These are phyloP conservation scores for roundworm (Caenorhabditis elegans) DNA, from an alignment of 1,140 invertebrate genomes.

Conservation along the genomic window DNA sequence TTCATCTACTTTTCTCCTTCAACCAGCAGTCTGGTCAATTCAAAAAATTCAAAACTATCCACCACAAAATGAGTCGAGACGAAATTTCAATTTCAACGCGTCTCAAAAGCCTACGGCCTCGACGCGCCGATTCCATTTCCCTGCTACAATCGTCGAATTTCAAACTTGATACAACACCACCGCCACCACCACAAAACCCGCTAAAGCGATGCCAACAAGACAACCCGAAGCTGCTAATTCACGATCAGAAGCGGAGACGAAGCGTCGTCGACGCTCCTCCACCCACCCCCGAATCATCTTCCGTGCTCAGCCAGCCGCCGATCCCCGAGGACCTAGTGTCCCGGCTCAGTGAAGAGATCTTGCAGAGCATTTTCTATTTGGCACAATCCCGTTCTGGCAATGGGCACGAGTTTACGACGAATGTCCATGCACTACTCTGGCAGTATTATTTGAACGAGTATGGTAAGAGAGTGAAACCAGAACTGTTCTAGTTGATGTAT, in stretches of 20 bases:
- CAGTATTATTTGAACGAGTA: too few species aligned
- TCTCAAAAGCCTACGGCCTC: neutral
- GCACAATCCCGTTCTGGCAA: too few species aligned
- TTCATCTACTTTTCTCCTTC: neutral
- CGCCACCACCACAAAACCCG: neutral
- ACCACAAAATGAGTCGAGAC: neutral
- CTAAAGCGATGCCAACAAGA: neutral
- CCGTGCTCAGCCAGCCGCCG: too few species aligned
- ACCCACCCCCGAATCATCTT: neutral
- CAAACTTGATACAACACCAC: neutral
- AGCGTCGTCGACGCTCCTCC: neutral
- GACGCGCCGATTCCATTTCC: neutral
- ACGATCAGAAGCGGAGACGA: neutral
- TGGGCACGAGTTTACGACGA: too few species aligned
- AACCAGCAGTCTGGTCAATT: too few species aligned
- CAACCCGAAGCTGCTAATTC: neutral
- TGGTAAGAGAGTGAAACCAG: too few species aligned
- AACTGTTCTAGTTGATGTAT: too few species aligned
- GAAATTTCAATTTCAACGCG: neutral
- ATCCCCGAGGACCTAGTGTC: too few species aligned
- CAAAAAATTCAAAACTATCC: neutral
- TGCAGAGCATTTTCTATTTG: too few species aligned
- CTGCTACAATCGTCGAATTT: neutral
- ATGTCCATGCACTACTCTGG: too few species aligned
- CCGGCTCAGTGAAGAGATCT: too few species aligned